Evolutionary conservation across 2,797 vertebrate genomes (phyloP).

Genomic region (Gobionotothen gibberifrons): DNA sequence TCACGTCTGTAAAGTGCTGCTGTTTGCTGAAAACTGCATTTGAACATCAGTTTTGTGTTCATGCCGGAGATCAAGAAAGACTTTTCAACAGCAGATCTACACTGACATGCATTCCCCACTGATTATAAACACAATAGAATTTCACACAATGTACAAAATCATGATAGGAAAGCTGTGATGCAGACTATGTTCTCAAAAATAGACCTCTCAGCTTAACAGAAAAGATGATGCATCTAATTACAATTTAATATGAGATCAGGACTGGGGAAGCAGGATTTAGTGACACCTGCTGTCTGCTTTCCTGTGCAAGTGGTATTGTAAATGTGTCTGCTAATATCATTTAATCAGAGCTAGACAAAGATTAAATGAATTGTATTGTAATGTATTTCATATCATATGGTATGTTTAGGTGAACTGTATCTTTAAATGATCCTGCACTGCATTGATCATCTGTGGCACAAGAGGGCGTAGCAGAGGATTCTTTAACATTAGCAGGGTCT

Average conservation of each 20-base stretch:
- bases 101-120: background rate
- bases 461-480: constrained; percentile 34
- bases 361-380: too few species aligned
- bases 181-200: background rate
- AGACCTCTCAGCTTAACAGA: background rate
- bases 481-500: background rate
- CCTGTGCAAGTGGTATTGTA: background rate
- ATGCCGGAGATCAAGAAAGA: background rate
- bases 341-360: background rate
- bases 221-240: background rate
- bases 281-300: background rate
- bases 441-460: constrained; percentile 12
- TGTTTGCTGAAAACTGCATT: background rate
- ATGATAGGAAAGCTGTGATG: background rate
- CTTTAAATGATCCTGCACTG: constrained; percentile 21
- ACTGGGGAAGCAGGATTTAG: background rate
- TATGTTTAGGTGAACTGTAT: constrained; percentile 8
- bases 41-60: background rate
- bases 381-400: background rate
- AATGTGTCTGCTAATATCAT: background rate
- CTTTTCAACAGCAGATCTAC: background rate
- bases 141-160: background rate
- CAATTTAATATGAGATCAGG: background rate
- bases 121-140: background rate
- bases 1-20: background rate